Conservation (phyloP, 2,797 vertebrate species). For the Molossus alvarezi region DNA sequence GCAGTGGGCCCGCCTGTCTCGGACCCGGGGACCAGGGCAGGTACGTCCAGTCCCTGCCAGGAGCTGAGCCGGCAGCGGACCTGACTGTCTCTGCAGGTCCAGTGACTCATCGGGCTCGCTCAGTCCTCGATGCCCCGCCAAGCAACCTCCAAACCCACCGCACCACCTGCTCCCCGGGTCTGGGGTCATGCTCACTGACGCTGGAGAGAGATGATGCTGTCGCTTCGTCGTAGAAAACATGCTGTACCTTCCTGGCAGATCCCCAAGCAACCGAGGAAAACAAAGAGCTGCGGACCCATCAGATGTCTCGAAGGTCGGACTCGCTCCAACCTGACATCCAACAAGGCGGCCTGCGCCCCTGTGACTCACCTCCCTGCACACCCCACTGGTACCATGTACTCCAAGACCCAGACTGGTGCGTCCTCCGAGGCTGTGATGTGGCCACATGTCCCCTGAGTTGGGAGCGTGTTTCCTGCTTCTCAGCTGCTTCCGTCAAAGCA, state of each 20-base stretch:
- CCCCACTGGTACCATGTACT: accelerated
- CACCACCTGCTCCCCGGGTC: not conserved
- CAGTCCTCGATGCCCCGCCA: not conserved
- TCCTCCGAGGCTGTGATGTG: not conserved
- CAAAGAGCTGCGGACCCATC: not conserved
- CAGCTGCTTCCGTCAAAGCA: not conserved
- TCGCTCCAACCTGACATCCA: accelerated
- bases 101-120: accelerated
- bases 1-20: not conserved
- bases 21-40: accelerated
- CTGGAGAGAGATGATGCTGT: accelerated
- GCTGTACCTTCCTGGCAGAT: not conserved
- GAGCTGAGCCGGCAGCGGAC: not conserved
- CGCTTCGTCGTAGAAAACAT: not conserved
- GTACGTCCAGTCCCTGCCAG: not conserved
- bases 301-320: accelerated
- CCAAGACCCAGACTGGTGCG: not conserved
- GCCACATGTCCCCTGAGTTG: not conserved
- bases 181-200: not conserved
- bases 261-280: not conserved
- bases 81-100: accelerated
- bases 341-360: not conserved
- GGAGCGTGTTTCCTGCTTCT: constrained; percentile 37
- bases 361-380: not conserved
- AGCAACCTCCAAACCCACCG: not conserved